Evolutionary conservation across 2,888 invertebrate species (phyloP).

Genomic region (Lumbricus terrestris): DNA sequence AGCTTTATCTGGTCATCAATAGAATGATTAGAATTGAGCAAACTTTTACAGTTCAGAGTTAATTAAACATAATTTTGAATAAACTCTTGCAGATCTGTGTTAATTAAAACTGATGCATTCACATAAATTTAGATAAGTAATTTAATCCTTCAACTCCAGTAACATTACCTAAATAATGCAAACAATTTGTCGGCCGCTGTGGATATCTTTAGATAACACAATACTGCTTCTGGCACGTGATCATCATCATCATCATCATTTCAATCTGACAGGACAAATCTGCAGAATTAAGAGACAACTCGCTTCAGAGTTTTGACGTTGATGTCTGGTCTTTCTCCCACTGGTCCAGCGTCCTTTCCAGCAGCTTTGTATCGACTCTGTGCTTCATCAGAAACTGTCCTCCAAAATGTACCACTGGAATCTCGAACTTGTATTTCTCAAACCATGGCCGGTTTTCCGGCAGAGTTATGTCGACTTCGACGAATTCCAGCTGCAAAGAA

Average conservation of each 20-base stretch:
- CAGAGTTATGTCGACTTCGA: slow-evolving; percentile 75
- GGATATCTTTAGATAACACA: background rate
- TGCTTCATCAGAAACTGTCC: slow-evolving; percentile 70
- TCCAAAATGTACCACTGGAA: slow-evolving; percentile 83
- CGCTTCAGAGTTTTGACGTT: background rate
- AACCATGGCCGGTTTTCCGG: slow-evolving; percentile 74
- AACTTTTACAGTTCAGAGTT: too few species aligned
- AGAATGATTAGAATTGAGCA: too few species aligned
- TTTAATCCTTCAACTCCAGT: background rate
- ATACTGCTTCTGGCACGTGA: background rate
- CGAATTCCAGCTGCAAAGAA: slow-evolving; percentile 65
- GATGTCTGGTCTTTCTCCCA: slow-evolving; percentile 21
- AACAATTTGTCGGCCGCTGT: background rate
- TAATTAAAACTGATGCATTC: too few species aligned
- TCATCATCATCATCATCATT: background rate
- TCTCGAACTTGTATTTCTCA: slow-evolving; percentile 76
- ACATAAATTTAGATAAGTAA: too few species aligned
- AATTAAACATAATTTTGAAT: too few species aligned
- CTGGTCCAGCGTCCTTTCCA: slow-evolving; percentile 41
- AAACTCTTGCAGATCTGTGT: too few species aligned
- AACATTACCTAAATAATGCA: background rate
- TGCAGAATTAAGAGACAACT: background rate
- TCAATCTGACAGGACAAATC: background rate
- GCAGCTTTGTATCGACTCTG: slow-evolving; percentile 46
- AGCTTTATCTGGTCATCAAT: too few species aligned